Base-by-base conservation (phyloP, 2,113 vertebrate genomes). In the Pandion haliaetus region DNA sequence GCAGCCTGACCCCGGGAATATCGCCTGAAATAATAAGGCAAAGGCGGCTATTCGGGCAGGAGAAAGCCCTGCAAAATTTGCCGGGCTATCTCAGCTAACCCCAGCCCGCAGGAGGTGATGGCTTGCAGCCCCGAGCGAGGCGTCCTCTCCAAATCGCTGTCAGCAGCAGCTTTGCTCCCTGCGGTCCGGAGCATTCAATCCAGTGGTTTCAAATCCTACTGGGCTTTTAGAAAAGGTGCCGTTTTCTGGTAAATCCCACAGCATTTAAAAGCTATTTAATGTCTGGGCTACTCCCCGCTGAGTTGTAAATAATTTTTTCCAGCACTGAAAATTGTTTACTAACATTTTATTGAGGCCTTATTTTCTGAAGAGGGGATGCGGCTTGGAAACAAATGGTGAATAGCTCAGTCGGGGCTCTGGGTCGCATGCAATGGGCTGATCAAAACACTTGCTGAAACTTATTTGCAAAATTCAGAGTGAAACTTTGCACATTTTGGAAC, bases 301-400 rank as follows among this genome's bases (percentile, higher is more conserved):
- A 36, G 72, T 11, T 55, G 76, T 74, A 91, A 86, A 83, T 82
- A 63, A n/a, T 78, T 61, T 89, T 89, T 94, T 58, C 87, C 93
- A 86, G 87, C 87, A 1, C 44, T 6, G 81, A 42, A 57, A 70
- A 17, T 85, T 89, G 88, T 91, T 95, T 91, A 80, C 90, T 84
- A 81, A 84, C 93, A n/a, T 47, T 55, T 76, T 87, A 4, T 15
- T 29, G 61, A 40, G 61, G 65, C 21, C 24, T 66, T 10, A 5
- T 81, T 83, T 86, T 59, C 84, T 29, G 2, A 55, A 54, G 52
- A 42, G 58, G 71, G 71, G 81, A 50, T 44, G 92, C 5, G 31
- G 88, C 78, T 76, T 80, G 82, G 91, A 12, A 52, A 2, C 0
- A 8, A 47, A 23, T 1, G 42, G 86, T 10, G 2, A 65, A 45